phyloP scores from a whole-genome alignment of 1,140 invertebrate species.

The Neotoxoptera formosana region DNA sequence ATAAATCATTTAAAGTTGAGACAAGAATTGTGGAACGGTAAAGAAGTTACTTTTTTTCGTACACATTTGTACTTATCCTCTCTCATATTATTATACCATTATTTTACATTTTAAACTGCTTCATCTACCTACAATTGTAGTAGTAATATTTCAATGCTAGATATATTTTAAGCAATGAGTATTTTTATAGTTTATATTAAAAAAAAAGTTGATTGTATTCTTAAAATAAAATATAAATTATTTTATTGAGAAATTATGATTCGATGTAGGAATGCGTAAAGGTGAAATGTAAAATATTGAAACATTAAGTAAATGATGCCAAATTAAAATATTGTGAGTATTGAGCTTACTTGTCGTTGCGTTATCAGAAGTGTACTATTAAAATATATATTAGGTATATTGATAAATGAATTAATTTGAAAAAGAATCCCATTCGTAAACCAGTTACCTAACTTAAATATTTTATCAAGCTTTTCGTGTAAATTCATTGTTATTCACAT shows the following conservation, averaged over 20 bases:
- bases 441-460: neutral
- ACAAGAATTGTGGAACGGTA: neutral
- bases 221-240: neutral
- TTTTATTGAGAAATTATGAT: neutral
- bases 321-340: too few species aligned
- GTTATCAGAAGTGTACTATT: neutral
- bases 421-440: neutral
- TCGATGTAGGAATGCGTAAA: neutral
- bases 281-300: neutral
- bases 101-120: neutral
- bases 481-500: neutral
- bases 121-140: neutral
- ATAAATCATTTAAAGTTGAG: neutral
- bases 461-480: neutral
- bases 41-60: neutral
- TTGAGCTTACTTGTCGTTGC: neutral
- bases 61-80: neutral
- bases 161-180: neutral
- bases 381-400: neutral
- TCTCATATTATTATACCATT: neutral
- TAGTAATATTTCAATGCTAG: neutral
- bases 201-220: neutral
- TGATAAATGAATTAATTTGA: neutral
- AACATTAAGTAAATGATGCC: neutral
- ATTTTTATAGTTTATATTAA: neutral